Evolutionary conservation across 1,140 invertebrate species (phyloP).

Genomic region (Epicauta chinensis): DNA sequence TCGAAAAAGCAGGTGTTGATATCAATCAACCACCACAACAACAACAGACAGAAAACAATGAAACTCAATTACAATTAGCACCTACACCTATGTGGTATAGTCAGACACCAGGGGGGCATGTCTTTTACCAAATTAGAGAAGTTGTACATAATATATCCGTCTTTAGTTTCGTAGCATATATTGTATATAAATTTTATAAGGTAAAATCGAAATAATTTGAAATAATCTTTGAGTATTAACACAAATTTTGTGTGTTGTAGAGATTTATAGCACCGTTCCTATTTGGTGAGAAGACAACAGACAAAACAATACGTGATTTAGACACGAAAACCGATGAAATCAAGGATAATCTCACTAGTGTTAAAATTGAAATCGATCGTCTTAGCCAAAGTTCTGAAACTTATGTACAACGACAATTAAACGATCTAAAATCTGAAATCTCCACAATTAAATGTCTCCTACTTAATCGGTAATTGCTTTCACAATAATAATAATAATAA

Average conservation of each 20-base stretch:
- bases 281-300: slow-evolving; percentile 43
- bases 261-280: slow-evolving; percentile 39
- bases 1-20: slow-evolving; percentile 53
- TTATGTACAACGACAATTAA: slow-evolving; percentile 53
- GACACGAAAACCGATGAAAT: slow-evolving; percentile 58
- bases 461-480: slow-evolving; percentile 56
- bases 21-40: slow-evolving; percentile 30
- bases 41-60: slow-evolving; percentile 7
- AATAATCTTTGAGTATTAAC: background rate
- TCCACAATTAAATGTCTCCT: slow-evolving; percentile 70
- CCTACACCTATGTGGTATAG: no score
- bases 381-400: slow-evolving; percentile 46
- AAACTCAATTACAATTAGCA: no score
- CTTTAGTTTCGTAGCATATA: slow-evolving; percentile 63
- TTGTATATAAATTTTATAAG: slow-evolving; percentile 67
- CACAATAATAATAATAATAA: background rate
- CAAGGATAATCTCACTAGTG: slow-evolving; percentile 51
- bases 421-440: slow-evolving; percentile 66
- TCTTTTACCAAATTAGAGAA: slow-evolving; percentile 56
- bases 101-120: no score
- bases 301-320: slow-evolving; percentile 58
- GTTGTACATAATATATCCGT: slow-evolving; percentile 59
- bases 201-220: slow-evolving; percentile 40
- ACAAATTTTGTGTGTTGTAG: no score
- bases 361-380: slow-evolving; percentile 52